Conservation (phyloP, 1,140 invertebrate genomes). For the Dryas iulia region DNA sequence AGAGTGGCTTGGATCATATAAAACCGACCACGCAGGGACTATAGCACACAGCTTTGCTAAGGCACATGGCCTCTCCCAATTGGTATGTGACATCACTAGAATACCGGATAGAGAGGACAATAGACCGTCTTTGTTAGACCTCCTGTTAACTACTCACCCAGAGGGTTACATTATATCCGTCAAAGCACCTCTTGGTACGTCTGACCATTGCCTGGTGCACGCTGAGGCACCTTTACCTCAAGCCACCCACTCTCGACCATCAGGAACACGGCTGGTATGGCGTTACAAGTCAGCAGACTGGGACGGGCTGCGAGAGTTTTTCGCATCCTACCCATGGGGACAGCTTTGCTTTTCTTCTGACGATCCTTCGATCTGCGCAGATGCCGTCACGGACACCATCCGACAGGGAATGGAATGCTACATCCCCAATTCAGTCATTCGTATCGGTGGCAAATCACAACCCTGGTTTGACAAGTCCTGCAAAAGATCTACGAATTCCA, state of each 20-base stretch:
- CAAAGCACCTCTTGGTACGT: too few relatives aligned
- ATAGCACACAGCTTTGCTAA: too few relatives aligned
- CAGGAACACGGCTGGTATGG: too few relatives aligned
- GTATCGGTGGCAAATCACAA: too few relatives aligned
- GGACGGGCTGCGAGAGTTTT: not conserved
- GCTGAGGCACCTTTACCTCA: too few relatives aligned
- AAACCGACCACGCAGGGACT: too few relatives aligned
- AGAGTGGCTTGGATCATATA: too few relatives aligned
- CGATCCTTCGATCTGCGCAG: not conserved
- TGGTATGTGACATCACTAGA: not conserved
- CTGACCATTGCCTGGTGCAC: constrained; percentile 13
- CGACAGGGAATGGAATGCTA: not conserved
- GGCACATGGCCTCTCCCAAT: not conserved
- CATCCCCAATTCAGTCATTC: too few relatives aligned
- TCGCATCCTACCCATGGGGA: not conserved
- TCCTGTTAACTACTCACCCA: constrained; percentile 11
- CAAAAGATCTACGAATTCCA: too few relatives aligned
- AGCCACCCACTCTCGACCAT: too few relatives aligned
- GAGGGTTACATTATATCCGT: constrained; percentile 7
- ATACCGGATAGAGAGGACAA: not conserved
- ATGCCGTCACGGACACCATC: not conserved
- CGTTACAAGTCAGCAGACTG: too few relatives aligned
- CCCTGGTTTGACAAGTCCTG: too few relatives aligned
- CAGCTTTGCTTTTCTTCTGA: not conserved
- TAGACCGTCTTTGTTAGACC: constrained; percentile 15